Evolutionary conservation across 2,888 invertebrate genomes (phyloP).

Genomic region (Lochmaea crataegi): DNA sequence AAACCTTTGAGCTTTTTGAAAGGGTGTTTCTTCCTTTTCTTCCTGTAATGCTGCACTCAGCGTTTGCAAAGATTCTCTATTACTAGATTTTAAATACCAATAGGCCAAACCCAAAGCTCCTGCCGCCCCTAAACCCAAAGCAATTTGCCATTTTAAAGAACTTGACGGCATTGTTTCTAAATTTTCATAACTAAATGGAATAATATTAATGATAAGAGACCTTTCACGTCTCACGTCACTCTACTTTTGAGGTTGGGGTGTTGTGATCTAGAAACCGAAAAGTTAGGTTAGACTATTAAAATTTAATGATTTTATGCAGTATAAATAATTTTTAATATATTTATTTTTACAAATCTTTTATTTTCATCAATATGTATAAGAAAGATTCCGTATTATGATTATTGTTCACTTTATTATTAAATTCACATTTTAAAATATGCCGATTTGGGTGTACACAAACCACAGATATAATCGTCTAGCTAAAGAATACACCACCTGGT

Average conservation of each 20-base stretch:
- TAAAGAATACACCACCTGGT: too few species aligned
- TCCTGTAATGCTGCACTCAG: slow-evolving; percentile 51
- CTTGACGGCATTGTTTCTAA: slow-evolving; percentile 41
- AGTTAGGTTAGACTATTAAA: slow-evolving; percentile 28
- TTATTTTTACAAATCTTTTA: too few species aligned
- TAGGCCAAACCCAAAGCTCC: slow-evolving; percentile 82
- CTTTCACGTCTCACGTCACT: slow-evolving; percentile 35
- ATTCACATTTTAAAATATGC: too few species aligned
- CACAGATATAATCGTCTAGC: too few species aligned
- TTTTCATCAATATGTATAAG: too few species aligned
- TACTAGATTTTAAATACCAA: slow-evolving; percentile 68
- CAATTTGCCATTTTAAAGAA: slow-evolving; percentile 88
- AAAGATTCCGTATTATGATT: too few species aligned
- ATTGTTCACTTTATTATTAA: too few species aligned
- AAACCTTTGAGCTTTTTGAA: slow-evolving; percentile 80
- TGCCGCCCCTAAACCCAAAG: slow-evolving; percentile 84
- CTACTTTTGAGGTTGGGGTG: slow-evolving; percentile 15
- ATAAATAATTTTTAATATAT: too few species aligned
- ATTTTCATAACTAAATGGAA: slow-evolving; percentile 27
- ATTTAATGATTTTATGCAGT: too few species aligned
- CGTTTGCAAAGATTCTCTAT: slow-evolving; percentile 58
- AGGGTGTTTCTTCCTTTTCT: slow-evolving; percentile 67
- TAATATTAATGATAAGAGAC: slow-evolving; percentile 15
- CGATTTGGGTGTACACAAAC: too few species aligned
- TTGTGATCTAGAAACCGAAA: neutral